Percentiles rank a stretch among this genome's conserved stretches.
These are phyloP conservation scores for Hassar affinis DNA, from an alignment of 2,113 vertebrate species.

Conservation along the genomic window DNA sequence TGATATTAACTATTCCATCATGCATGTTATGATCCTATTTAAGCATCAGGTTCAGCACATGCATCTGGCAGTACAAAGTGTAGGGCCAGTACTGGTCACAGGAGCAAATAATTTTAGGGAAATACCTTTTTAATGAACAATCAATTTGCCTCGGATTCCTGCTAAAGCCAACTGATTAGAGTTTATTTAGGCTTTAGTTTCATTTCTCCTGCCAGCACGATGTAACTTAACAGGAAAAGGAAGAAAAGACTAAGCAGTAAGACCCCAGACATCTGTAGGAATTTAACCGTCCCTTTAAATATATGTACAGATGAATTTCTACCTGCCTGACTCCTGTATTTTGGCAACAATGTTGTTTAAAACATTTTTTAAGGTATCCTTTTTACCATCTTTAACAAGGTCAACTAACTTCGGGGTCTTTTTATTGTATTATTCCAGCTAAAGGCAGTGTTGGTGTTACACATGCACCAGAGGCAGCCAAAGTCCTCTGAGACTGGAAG, in stretches of 20 bases:
- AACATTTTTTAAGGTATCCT: slow-evolving; percentile 46
- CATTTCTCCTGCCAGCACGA: slow-evolving; percentile 25
- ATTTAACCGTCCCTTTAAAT: slow-evolving; percentile 74
- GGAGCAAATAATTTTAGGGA: slow-evolving; percentile 33
- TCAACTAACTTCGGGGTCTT: background rate
- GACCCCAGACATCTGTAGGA: slow-evolving; percentile 73
- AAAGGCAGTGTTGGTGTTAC: slow-evolving; percentile 44
- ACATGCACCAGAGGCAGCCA: slow-evolving; percentile 58
- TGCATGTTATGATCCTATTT: slow-evolving; percentile 7
- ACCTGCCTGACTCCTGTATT: slow-evolving; percentile 54
- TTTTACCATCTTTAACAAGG: slow-evolving; percentile 19
- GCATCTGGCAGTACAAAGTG: slow-evolving; percentile 14
- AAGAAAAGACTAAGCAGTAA: slow-evolving; percentile 57
- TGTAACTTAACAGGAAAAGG: slow-evolving; percentile 28
- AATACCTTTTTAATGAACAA: slow-evolving; percentile 50
- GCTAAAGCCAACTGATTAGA: slow-evolving; percentile 45
- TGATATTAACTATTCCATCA: background rate
- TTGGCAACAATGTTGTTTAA: slow-evolving; percentile 49
- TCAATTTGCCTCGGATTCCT: slow-evolving; percentile 44
- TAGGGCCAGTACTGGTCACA: slow-evolving; percentile 33
- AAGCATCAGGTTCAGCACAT: slow-evolving; percentile 29
- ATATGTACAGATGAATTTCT: slow-evolving; percentile 64
- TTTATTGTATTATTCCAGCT: slow-evolving; percentile 42
- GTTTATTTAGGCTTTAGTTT: slow-evolving; percentile 49
- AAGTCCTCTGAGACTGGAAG: slow-evolving; percentile 49